Conservation (phyloP, 2,797 vertebrate genomes). For the Pseudomugil tenellus region DNA sequence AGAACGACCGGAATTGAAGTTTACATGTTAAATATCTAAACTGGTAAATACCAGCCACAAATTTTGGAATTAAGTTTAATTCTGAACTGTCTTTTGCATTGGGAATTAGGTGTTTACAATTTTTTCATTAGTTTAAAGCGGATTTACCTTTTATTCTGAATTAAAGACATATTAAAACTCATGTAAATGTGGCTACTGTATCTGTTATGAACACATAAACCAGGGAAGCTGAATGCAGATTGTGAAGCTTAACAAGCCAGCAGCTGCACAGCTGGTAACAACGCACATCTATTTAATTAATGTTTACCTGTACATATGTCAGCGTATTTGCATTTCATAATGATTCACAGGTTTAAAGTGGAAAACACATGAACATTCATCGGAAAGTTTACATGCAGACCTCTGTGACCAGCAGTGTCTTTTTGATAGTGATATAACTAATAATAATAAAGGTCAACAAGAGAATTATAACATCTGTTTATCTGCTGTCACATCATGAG, state of each 20-base stretch:
- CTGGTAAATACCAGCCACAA: no score
- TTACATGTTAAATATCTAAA: no score
- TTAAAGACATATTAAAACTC: no score
- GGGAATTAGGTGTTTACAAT: no score
- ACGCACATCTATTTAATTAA: slow-evolving; percentile 52
- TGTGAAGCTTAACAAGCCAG: slow-evolving; percentile 27
- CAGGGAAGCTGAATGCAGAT: slow-evolving; percentile 9
- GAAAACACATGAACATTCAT: slow-evolving; percentile 38
- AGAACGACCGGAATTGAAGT: no score
- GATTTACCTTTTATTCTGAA: no score
- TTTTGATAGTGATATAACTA: slow-evolving; percentile 16
- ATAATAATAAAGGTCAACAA: background rate
- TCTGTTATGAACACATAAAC: slow-evolving; percentile 7
- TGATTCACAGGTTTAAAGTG: slow-evolving; percentile 33
- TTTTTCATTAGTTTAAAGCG: no score
- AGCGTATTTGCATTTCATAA: slow-evolving; percentile 46
- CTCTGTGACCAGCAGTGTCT: slow-evolving; percentile 23
- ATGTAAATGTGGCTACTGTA: no score
- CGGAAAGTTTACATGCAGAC: slow-evolving; percentile 35
- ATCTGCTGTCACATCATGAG: background rate
- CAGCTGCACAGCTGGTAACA: slow-evolving; percentile 35
- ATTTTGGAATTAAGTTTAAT: no score
- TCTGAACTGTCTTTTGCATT: no score
- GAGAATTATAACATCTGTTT: background rate
- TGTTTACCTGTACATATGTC: slow-evolving; percentile 10